Percentiles rank a stretch among this genome's conserved stretches.
phyloP scores from a whole-genome alignment of 2,797 vertebrate genomes.

The Ptychadena robeensis region DNA sequence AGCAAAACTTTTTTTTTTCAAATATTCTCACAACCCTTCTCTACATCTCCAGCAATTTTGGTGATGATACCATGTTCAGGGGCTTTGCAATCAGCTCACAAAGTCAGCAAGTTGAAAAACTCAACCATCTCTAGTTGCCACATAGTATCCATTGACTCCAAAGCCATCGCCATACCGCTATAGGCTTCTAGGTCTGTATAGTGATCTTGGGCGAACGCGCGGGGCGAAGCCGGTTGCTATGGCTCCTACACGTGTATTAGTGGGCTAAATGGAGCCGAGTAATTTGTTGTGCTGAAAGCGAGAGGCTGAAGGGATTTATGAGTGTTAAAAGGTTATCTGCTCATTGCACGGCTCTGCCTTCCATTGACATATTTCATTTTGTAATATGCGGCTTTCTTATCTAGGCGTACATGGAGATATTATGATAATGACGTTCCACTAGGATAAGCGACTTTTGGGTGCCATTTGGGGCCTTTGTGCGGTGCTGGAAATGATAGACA shows the following conservation, averaged over 20 bases:
- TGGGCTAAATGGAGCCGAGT: constrained; percentile 56
- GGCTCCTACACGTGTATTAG: constrained; percentile 62
- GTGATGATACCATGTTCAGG: no score
- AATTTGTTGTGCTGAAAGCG: constrained; percentile 65
- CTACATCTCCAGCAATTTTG: no score
- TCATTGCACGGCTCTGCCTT: constrained; percentile 39
- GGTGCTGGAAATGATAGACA: not conserved
- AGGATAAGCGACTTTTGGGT: constrained; percentile 2
- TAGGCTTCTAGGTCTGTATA: not conserved
- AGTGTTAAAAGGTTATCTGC: constrained; percentile 57
- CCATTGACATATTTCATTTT: constrained; percentile 52
- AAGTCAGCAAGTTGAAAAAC: no score
- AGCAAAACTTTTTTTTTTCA: no score
- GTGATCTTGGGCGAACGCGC: not conserved
- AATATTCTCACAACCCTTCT: no score
- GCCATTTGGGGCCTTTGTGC: not conserved
- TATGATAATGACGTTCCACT: constrained; percentile 26
- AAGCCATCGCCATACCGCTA: not conserved
- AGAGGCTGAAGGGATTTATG: constrained; percentile 46
- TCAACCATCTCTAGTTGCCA: not conserved
- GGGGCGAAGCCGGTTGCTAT: constrained; percentile 64
- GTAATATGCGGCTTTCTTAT: constrained; percentile 43
- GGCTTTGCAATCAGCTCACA: no score
- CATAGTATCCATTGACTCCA: not conserved
- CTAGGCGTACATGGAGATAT: constrained; percentile 43